These are phyloP conservation scores for Psilopsiagon aurifrons DNA, from an alignment of 2,113 vertebrate genomes.

Conservation along the genomic window DNA sequence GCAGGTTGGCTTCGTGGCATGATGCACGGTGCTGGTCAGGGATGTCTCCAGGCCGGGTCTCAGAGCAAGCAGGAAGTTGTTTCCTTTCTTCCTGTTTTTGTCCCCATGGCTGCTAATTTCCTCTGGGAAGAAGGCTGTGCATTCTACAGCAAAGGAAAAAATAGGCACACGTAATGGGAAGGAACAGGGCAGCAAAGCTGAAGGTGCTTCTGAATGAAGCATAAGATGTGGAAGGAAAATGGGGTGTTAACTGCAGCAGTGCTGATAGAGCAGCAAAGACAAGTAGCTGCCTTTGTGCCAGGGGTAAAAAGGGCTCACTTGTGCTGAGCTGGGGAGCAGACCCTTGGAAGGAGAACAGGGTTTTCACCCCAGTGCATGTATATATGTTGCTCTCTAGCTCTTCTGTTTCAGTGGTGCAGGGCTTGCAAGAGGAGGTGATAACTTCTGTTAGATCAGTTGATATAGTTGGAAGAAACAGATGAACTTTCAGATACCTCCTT, in stretches of 20 bases:
- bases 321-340: neutral
- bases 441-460: neutral
- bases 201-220: neutral
- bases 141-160: slow-evolving; percentile 35
- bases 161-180: slow-evolving; percentile 25
- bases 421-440: neutral
- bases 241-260: neutral
- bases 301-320: neutral
- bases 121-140: slow-evolving; percentile 54
- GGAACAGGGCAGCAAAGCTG: neutral
- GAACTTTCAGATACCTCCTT: neutral
- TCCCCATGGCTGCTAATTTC: slow-evolving; percentile 40
- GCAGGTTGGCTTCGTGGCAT: neutral
- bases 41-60: neutral
- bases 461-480: neutral
- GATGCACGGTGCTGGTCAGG: neutral
- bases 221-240: neutral
- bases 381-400: neutral
- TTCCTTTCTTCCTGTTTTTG: slow-evolving; percentile 68
- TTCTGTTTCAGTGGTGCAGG: neutral
- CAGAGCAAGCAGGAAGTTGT: slow-evolving; percentile 37
- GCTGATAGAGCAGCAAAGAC: neutral
- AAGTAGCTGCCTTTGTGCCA: neutral
- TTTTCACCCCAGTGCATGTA: neutral
- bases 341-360: neutral